Evolutionary conservation across 2,797 vertebrate genomes (phyloP).

Genomic region (Moxostoma hubbsi): DNA sequence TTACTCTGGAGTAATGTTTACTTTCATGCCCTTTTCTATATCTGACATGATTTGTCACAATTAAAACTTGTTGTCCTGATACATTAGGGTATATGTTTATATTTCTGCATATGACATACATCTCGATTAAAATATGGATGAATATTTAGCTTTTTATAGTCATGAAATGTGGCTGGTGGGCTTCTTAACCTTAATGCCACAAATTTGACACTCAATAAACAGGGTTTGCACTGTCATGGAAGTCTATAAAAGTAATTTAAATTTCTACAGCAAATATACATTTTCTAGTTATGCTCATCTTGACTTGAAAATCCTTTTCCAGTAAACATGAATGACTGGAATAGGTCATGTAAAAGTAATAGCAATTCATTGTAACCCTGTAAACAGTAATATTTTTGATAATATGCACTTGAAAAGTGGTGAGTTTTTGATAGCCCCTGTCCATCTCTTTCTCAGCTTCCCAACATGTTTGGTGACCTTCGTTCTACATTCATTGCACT

Average conservation of each 20-base stretch:
- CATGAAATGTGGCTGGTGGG: background rate
- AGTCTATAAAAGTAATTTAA: too few relatives aligned
- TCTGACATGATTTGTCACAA: background rate
- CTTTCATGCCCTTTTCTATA: background rate
- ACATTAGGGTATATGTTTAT: background rate
- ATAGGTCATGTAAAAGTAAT: too few relatives aligned
- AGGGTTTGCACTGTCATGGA: too few relatives aligned
- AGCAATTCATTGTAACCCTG: too few relatives aligned
- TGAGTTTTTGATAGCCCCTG: background rate
- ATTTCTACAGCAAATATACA: too few relatives aligned
- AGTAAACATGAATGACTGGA: too few relatives aligned
- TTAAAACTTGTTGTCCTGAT: background rate
- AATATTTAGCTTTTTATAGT: background rate
- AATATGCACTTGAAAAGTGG: too few relatives aligned
- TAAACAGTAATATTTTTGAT: too few relatives aligned
- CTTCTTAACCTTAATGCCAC: too few relatives aligned
- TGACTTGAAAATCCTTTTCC: too few relatives aligned
- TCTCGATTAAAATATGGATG: background rate
- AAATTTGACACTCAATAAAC: too few relatives aligned
- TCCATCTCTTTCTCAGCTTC: conserved; percentile 78
- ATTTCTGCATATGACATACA: background rate
- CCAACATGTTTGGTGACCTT: conserved; percentile 98
- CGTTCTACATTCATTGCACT: conserved; percentile 97
- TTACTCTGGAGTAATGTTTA: conserved; percentile 41
- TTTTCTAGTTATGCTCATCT: too few relatives aligned